Evolutionary conservation across 1,140 invertebrate species (phyloP).

Genomic region (Papilio machaon): DNA sequence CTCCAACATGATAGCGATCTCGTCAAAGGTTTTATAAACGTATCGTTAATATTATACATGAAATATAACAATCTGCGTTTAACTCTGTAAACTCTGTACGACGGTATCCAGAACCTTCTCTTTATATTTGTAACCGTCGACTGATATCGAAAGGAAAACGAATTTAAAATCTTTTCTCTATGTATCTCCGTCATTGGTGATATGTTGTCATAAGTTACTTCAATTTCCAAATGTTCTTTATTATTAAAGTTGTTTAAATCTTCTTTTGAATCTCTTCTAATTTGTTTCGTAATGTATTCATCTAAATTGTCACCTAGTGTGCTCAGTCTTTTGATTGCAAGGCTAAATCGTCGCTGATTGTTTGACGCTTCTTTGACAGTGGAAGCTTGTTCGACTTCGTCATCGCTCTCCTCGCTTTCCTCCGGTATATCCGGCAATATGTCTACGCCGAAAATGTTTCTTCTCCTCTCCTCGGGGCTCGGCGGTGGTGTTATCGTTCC

Average conservation of each 20-base stretch:
- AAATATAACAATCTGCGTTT: slow-evolving; percentile 64
- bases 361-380: slow-evolving; percentile 46
- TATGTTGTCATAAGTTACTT: slow-evolving; percentile 72
- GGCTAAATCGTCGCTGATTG: slow-evolving; percentile 67
- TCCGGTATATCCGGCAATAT: slow-evolving; percentile 80
- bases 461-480: slow-evolving; percentile 75
- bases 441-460: slow-evolving; percentile 76
- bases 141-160: slow-evolving; percentile 73
- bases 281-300: slow-evolving; percentile 73
- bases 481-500: slow-evolving; percentile 73
- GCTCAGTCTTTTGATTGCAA: slow-evolving; percentile 78
- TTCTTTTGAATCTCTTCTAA: slow-evolving; percentile 65
- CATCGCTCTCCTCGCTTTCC: slow-evolving; percentile 74
- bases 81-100: slow-evolving; percentile 73
- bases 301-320: slow-evolving; percentile 77
- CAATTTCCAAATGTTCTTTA: slow-evolving; percentile 67
- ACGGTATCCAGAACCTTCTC: slow-evolving; percentile 70
- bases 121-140: slow-evolving; percentile 66
- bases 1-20: slow-evolving; percentile 74
- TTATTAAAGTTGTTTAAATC: slow-evolving; percentile 51
- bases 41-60: slow-evolving; percentile 75
- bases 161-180: slow-evolving; percentile 73
- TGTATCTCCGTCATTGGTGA: slow-evolving; percentile 71
- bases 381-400: slow-evolving; percentile 52
- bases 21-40: slow-evolving; percentile 75